A percentile compares a stretch with the other conserved stretches of the same genome.
Evolutionary conservation across 2,113 vertebrate genomes (phyloP).

Genomic region (Dromaius novaehollandiae): DNA sequence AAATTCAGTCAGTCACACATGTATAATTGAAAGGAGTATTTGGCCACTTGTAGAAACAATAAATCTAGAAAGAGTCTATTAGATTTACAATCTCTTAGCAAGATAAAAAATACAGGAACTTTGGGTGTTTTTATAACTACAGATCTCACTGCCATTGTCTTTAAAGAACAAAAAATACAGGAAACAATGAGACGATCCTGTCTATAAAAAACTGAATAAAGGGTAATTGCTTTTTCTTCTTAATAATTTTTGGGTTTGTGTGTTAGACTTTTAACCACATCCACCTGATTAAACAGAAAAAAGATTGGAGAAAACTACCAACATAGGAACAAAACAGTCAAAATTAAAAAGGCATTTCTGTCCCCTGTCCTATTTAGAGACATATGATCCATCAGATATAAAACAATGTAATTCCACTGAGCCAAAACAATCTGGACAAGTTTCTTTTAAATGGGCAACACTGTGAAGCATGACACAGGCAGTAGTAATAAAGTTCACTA

Average conservation of each 20-base stretch:
- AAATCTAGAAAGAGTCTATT: background rate
- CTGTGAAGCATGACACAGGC: background rate
- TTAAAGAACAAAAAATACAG: background rate
- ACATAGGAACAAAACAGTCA: background rate
- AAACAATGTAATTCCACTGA: background rate
- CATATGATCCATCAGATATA: background rate
- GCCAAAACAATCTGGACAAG: background rate
- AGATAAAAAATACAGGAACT: background rate
- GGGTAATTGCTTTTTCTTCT: background rate
- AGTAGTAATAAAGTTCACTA: background rate
- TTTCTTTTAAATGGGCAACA: background rate
- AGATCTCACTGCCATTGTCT: background rate
- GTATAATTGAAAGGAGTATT: background rate
- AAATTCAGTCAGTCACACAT: background rate
- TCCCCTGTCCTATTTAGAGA: background rate
- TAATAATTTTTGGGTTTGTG: background rate
- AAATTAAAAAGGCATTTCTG: background rate
- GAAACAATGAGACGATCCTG: background rate
- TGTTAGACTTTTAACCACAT: background rate
- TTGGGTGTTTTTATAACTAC: background rate
- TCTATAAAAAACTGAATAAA: background rate
- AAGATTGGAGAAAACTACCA: background rate
- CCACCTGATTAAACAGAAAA: background rate
- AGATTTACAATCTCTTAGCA: conserved; percentile 1
- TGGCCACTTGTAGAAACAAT: background rate